Conservation (phyloP, 1,140 invertebrate genomes). For the Drepana arcuata region DNA sequence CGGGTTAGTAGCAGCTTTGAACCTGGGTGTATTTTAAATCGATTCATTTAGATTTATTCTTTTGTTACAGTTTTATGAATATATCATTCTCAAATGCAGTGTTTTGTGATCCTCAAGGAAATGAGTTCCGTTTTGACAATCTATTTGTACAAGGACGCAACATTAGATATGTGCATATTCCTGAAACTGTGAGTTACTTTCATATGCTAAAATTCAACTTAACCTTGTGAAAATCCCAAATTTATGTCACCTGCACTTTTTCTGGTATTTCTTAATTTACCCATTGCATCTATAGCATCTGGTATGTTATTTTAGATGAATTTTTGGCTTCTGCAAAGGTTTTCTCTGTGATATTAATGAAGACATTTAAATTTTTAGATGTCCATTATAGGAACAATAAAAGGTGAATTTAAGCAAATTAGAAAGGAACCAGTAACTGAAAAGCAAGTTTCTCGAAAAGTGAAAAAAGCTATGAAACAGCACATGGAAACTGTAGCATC, state of each 20-base stretch:
- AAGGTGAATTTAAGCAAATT: conserved; percentile 29
- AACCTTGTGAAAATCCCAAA: no score
- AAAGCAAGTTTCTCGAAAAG: conserved; percentile 41
- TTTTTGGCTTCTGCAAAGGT: no score
- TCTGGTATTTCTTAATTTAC: no score
- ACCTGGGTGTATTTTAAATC: conserved; percentile 1
- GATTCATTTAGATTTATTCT: conserved; percentile 5
- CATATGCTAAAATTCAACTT: not conserved
- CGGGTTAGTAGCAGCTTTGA: conserved; percentile 62
- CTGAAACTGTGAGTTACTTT: conserved; percentile 72
- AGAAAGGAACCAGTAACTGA: conserved; percentile 20
- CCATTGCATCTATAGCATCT: no score
- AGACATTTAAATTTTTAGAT: conserved; percentile 25
- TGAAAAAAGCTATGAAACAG: conserved; percentile 42
- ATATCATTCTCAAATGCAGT: conserved; percentile 75
- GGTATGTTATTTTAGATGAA: no score
- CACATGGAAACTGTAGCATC: conserved; percentile 55
- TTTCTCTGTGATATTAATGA: not conserved
- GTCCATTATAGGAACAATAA: conserved; percentile 39
- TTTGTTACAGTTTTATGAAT: conserved; percentile 77
- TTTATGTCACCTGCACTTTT: no score
- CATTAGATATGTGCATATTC: conserved; percentile 79
- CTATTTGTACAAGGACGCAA: conserved; percentile 78
- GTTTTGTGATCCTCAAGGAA: conserved; percentile 72
- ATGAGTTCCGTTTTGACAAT: conserved; percentile 59